These are phyloP conservation scores for Psilopsiagon aymara DNA, from an alignment of 2,113 vertebrate genomes.

Conservation along the genomic window DNA sequence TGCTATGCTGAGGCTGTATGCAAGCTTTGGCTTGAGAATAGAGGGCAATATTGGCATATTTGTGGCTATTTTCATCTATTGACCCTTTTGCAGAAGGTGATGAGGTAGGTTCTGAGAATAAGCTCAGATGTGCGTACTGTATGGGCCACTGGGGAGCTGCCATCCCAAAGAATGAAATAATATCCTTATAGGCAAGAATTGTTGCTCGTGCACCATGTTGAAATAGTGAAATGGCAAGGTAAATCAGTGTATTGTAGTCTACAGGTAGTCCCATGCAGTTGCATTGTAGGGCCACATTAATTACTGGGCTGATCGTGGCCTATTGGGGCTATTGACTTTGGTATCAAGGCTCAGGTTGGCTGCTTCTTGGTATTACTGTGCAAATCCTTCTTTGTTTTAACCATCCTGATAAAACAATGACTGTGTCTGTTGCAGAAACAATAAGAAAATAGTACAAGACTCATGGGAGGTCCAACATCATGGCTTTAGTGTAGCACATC, in stretches of 20 bases:
- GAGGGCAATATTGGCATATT: background rate
- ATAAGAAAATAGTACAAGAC: background rate
- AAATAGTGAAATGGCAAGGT: background rate
- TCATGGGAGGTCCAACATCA: background rate
- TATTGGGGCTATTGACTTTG: background rate
- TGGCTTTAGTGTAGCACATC: background rate
- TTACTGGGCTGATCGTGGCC: background rate
- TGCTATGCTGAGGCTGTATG: background rate
- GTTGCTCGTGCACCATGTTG: background rate
- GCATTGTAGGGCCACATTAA: background rate
- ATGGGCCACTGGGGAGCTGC: background rate
- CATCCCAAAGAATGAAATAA: background rate
- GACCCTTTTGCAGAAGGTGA: background rate
- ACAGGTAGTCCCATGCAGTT: accelerated
- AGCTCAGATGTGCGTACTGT: background rate
- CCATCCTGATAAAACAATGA: background rate
- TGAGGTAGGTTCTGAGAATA: background rate
- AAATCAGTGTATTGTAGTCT: background rate
- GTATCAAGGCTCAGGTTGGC: background rate
- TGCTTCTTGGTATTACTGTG: background rate
- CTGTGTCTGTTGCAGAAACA: background rate
- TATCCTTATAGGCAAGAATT: background rate
- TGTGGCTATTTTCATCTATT: background rate
- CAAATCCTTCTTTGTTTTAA: background rate
- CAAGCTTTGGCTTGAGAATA: background rate